A percentile compares a stretch with the other conserved stretches of the same genome.
Conservation (phyloP, 2,888 invertebrate genomes). For the Ephialtes manifestator region DNA sequence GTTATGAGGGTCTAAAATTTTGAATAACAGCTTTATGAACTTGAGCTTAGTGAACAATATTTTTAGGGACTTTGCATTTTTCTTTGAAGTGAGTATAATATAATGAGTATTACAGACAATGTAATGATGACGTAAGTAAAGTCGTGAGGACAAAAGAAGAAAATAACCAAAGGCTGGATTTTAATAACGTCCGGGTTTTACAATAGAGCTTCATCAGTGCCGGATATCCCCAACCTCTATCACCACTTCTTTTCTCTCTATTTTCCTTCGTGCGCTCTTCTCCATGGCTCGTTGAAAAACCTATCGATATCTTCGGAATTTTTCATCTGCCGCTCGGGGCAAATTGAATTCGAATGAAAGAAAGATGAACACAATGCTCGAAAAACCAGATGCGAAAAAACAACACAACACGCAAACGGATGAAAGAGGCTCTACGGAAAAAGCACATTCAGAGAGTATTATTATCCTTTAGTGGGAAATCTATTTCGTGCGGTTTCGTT, state of each 20-base stretch:
- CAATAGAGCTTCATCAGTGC: conserved; percentile 64
- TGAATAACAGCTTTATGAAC: not conserved
- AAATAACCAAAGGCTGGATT: conserved; percentile 52
- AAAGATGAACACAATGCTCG: conserved; percentile 45
- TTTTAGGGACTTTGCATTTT: not conserved
- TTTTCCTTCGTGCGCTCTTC: conserved; percentile 2
- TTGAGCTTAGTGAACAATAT: not conserved
- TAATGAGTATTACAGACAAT: not conserved
- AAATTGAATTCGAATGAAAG: conserved; percentile 47
- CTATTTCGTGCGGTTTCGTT: conserved; percentile 22
- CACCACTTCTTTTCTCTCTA: conserved; percentile 18
- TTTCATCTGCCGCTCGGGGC: conserved; percentile 49
- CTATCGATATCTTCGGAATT: conserved; percentile 60
- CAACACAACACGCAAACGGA: conserved; percentile 10
- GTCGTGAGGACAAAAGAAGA: not conserved
- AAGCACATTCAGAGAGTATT: conserved; percentile 26
- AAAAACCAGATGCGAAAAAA: conserved; percentile 11
- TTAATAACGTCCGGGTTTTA: conserved; percentile 67
- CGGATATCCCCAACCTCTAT: conserved; percentile 22
- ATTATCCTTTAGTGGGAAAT: conserved; percentile 36
- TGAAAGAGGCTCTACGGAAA: conserved; percentile 19
- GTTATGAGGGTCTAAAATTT: not conserved
- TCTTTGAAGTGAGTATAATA: conserved; percentile 1
- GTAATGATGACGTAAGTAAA: not conserved
- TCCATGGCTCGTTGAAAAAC: conserved; percentile 2